Percentiles rank a stretch among this genome's conserved stretches.
Conservation (phyloP, 2,888 invertebrate genomes). For the Patella pellucida region DNA sequence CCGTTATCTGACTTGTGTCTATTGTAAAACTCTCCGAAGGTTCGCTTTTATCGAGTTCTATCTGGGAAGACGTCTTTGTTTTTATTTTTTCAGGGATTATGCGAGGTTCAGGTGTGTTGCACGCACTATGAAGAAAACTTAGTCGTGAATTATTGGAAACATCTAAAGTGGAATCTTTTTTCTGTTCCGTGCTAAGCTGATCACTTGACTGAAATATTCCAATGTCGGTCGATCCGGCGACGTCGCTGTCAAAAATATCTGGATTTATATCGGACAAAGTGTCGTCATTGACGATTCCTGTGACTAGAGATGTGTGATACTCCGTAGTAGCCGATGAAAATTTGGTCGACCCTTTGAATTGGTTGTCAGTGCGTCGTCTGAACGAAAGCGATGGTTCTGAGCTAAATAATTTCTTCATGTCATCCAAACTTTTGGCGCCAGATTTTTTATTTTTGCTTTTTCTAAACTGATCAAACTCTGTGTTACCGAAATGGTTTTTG, state of each 20-base stretch:
- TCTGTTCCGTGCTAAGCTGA: not conserved
- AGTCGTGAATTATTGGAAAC: not conserved
- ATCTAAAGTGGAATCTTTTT: not conserved
- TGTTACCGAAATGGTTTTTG: not conserved
- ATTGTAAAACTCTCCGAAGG: not conserved
- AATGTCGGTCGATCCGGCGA: not conserved
- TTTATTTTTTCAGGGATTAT: not conserved
- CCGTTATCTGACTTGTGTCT: no score
- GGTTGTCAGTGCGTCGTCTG: not conserved
- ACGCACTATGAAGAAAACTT: not conserved
- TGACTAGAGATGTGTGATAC: not conserved
- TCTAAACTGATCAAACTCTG: not conserved
- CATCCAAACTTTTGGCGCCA: not conserved
- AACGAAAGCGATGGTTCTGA: not conserved
- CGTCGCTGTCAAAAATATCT: not conserved
- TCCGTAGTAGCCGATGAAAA: not conserved
- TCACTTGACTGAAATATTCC: not conserved
- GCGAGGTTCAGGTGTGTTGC: not conserved
- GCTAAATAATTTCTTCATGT: not conserved
- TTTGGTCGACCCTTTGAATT: not conserved
- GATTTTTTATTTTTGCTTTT: constrained; percentile 10
- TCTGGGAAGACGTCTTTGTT: not conserved
- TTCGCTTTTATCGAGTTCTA: not conserved
- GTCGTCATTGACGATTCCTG: not conserved
- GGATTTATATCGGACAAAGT: not conserved